phyloP scores from a whole-genome alignment of 2,797 vertebrate species.

The Moxostoma hubbsi region DNA sequence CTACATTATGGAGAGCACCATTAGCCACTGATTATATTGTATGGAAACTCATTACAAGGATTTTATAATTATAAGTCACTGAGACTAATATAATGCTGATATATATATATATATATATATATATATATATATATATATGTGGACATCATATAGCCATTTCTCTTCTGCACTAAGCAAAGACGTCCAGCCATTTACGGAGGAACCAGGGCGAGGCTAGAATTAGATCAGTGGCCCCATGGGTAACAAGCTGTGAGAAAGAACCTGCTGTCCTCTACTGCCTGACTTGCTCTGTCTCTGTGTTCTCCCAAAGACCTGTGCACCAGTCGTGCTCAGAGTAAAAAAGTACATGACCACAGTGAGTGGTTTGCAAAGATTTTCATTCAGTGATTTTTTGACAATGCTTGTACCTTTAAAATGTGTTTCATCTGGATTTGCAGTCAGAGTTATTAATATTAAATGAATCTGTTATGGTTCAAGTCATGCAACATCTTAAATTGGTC shows the following conservation, averaged over 20 bases:
- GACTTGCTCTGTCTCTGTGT: slow-evolving; percentile 24
- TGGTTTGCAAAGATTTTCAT: slow-evolving; percentile 7
- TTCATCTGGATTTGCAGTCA: not conserved
- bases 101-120: no score
- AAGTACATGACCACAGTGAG: not conserved
- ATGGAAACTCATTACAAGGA: slow-evolving; percentile 6
- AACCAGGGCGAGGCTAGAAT: slow-evolving; percentile 51
- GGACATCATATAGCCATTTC: slow-evolving; percentile 15
- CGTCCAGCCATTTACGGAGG: slow-evolving; percentile 2
- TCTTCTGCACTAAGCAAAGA: slow-evolving; percentile 22
- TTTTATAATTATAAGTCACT: slow-evolving; percentile 15
- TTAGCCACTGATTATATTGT: slow-evolving; percentile 14
- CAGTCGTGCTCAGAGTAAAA: slow-evolving; percentile 34
- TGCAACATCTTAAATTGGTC: not conserved
- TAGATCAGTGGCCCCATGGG: slow-evolving; percentile 49
- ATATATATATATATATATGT: no score
- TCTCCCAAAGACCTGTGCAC: slow-evolving; percentile 34
- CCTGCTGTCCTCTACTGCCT: slow-evolving; percentile 54
- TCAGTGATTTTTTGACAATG: not conserved
- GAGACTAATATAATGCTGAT: slow-evolving; percentile 36
- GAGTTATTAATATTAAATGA: not conserved
- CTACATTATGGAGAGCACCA: slow-evolving; percentile 4
- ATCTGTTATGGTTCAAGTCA: not conserved
- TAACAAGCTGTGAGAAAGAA: slow-evolving; percentile 37
- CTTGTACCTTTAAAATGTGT: not conserved